A percentile compares a stretch with the other conserved stretches of the same genome.
These are phyloP conservation scores for Drosophila neocordata DNA, from an alignment of 1,140 invertebrate species.

Conservation along the genomic window DNA sequence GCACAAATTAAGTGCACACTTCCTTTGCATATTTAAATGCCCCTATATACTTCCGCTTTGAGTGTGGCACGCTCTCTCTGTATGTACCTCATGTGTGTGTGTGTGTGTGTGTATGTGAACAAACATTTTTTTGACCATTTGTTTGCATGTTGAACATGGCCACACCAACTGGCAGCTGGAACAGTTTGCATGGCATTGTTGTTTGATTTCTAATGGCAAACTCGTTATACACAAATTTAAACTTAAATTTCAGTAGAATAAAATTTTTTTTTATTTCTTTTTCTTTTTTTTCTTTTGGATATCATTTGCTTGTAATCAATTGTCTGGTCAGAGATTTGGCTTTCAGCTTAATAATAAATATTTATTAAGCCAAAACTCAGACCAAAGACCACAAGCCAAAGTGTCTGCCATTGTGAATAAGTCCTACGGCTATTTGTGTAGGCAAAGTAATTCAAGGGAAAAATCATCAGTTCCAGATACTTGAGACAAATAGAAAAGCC, in stretches of 20 bases:
- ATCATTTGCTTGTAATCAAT: constrained; percentile 3
- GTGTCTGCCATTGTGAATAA: constrained; percentile 47
- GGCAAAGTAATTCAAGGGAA: constrained; percentile 34
- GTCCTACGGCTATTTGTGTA: constrained; percentile 48
- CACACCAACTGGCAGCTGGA: constrained; percentile 44
- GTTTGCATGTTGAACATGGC: constrained; percentile 76
- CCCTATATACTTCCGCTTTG: constrained; percentile 78
- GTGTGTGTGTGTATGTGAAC: constrained; percentile 47
- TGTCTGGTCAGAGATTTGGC: constrained; percentile 23
- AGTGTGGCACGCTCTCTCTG: constrained; percentile 34
- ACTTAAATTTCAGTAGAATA: constrained; percentile 23
- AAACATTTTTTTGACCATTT: constrained; percentile 75
- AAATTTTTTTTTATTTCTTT: too few species aligned
- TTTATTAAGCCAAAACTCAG: constrained; percentile 48
- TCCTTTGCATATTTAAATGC: constrained; percentile 81
- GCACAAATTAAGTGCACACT: constrained; percentile 80
- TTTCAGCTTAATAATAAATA: constrained; percentile 47
- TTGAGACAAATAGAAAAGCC: not conserved
- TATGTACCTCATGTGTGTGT: constrained; percentile 1
- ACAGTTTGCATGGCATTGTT: constrained; percentile 51
- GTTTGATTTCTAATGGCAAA: constrained; percentile 74
- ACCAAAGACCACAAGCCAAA: constrained; percentile 21
- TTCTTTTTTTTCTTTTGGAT: not conserved
- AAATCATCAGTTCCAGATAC: not conserved
- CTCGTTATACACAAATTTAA: constrained; percentile 59